Conservation (phyloP, 2,888 invertebrate species). For the Eilema depressum region DNA sequence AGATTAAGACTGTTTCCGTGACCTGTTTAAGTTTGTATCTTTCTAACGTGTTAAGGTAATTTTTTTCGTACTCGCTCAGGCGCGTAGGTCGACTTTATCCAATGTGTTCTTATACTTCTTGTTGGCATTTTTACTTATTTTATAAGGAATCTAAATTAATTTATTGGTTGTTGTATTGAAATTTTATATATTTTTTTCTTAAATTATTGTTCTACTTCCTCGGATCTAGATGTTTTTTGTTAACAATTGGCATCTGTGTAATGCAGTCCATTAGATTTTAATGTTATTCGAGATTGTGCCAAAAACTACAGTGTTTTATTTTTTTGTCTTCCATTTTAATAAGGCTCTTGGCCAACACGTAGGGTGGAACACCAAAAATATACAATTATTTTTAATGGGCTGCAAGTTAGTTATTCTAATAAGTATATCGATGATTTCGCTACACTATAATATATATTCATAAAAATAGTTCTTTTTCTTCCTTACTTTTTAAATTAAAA, state of each 20-base stretch:
- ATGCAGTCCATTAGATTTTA: conserved; percentile 76
- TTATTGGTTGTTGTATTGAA: conserved; percentile 87
- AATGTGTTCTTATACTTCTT: conserved; percentile 87
- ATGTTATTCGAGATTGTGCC: conserved; percentile 68
- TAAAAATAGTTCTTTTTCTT: conserved; percentile 77
- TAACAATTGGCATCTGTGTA: conserved; percentile 77
- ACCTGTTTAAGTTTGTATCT: conserved; percentile 87
- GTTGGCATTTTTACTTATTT: conserved; percentile 87
- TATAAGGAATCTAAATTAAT: conserved; percentile 87
- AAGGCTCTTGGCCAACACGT: conserved; percentile 43
- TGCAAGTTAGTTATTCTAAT: conserved; percentile 60
- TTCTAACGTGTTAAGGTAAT: conserved; percentile 78
- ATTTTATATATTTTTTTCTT: conserved; percentile 79
- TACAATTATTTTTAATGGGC: conserved; percentile 61
- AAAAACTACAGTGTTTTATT: conserved; percentile 61
- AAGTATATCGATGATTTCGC: conserved; percentile 51
- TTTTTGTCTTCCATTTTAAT: conserved; percentile 51
- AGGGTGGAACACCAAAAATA: conserved; percentile 52
- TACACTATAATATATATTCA: conserved; percentile 63
- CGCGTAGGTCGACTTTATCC: conserved; percentile 71
- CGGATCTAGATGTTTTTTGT: conserved; percentile 72
- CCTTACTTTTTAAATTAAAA: conserved; percentile 78
- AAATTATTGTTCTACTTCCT: conserved; percentile 81
- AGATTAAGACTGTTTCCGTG: conserved; percentile 87
- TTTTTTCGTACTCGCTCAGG: conserved; percentile 60